phyloP scores from a whole-genome alignment of 2,888 invertebrate species.

The Allygus modestus region DNA sequence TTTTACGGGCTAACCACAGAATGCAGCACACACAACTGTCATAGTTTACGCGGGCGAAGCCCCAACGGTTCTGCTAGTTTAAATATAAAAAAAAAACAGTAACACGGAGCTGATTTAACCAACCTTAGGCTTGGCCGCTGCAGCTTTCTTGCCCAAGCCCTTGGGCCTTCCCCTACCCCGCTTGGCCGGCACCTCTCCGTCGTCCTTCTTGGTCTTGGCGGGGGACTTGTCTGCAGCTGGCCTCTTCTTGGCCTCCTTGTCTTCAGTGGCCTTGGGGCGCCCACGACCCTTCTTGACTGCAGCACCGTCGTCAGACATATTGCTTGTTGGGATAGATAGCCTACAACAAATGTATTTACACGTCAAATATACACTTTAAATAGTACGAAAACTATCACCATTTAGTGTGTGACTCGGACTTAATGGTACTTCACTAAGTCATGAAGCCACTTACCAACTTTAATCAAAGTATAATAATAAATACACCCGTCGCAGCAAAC shows the following conservation, averaged over 20 bases:
- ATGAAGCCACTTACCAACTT: too few relatives aligned
- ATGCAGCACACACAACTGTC: too few relatives aligned
- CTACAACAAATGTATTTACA: neutral
- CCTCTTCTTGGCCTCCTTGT: conserved; percentile 48
- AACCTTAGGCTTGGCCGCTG: conserved; percentile 44
- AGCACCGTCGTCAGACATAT: conserved; percentile 51
- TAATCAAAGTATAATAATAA: too few relatives aligned
- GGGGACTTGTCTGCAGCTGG: conserved; percentile 46
- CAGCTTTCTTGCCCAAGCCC: conserved; percentile 29
- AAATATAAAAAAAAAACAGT: too few relatives aligned
- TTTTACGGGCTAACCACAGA: too few relatives aligned
- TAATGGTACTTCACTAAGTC: too few relatives aligned
- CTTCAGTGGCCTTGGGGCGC: conserved; percentile 46
- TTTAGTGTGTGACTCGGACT: too few relatives aligned
- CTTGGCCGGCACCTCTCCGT: conserved; percentile 40
- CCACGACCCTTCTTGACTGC: conserved; percentile 55
- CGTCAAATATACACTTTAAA: too few relatives aligned
- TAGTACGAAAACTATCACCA: too few relatives aligned
- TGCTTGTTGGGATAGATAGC: neutral
- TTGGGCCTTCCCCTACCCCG: conserved; percentile 51
- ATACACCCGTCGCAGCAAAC: too few relatives aligned
- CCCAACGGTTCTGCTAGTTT: too few relatives aligned
- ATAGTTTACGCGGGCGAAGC: too few relatives aligned
- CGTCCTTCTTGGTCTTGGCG: conserved; percentile 39
- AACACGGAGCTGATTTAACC: neutral